Base-by-base conservation (phyloP, 1,140 invertebrate species). In the Heterodera schachtii region DNA sequence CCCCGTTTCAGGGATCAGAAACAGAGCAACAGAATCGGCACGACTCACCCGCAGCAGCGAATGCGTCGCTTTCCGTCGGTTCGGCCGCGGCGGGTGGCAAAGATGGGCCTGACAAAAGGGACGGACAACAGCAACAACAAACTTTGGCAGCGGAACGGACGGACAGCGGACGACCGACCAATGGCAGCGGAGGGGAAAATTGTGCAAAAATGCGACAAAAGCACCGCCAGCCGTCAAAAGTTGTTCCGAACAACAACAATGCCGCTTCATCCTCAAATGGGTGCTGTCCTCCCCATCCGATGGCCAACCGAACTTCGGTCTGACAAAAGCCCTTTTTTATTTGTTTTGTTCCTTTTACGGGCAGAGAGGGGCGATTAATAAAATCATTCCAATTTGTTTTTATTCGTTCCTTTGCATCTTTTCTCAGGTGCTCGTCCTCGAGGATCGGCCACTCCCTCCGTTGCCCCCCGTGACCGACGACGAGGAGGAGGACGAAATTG, bases 361-460 rank as follows among this genome's bases (percentile, higher is more conserved):
- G 31, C 31, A 31, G 31, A 31, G 31, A 31, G 31, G 31, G 31
- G 31, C 31, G 31, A 31, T 31, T 31, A 31, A 31, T 31, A 31
- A 31, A 31, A 31, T 31, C 31, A 31, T 31, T 31, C 31, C 31
- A 31, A 31, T 31, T 31, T 31, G 31, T 31, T 52, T 31, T 11
- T 11, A 52, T 16, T 6, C 3, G 16, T 52, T 52, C 52, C 21
- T 44, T 16, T 44, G 3, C 31, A 9, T 44, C 31, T 66, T 31
- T 60, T 78, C 21, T 21, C 52, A 78, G 76, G 82, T 83, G 21
- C 49, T 83, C 46, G 69, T 84, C 4, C 31, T 83, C 2, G 81
- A 83, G 70, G 82, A 83, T 44, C 41, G 81, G 4, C 82, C 81
- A 11, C 43, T 83, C 46, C 83, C 82, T n/a, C 60, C 79, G 78